phyloP scores from a whole-genome alignment of 2,113 vertebrate species.

The Turdus rufiventris region DNA sequence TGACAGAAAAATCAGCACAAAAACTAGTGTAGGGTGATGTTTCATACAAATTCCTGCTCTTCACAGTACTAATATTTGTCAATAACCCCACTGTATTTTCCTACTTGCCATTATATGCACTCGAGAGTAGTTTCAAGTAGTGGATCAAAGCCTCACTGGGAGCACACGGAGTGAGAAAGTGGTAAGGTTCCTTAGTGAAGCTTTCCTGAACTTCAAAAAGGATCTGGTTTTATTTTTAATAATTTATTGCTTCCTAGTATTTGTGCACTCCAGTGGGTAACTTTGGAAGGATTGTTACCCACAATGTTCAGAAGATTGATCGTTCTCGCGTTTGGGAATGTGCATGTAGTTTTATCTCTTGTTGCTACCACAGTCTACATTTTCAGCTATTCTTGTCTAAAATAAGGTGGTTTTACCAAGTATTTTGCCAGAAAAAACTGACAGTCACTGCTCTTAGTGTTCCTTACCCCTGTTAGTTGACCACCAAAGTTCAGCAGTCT shows the following conservation, averaged over 20 bases:
- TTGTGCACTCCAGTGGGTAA: neutral
- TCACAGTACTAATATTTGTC: constrained; percentile 10
- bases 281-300: neutral
- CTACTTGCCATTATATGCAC: neutral
- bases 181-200: neutral
- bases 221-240: neutral
- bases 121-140: neutral
- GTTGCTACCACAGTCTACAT: neutral
- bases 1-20: neutral
- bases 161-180: neutral
- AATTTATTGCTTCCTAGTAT: neutral
- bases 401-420: neutral
- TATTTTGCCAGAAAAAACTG: neutral
- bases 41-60: neutral
- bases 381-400: neutral
- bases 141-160: neutral
- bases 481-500: neutral
- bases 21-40: neutral
- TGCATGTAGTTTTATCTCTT: neutral
- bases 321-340: neutral
- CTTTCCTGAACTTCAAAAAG: neutral
- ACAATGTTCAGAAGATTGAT: neutral
- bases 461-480: neutral
- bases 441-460: neutral
- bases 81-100: neutral